A percentile compares a stretch with the other conserved stretches of the same genome.
Conservation (phyloP, 2,888 invertebrate genomes). For the Troides helena region DNA sequence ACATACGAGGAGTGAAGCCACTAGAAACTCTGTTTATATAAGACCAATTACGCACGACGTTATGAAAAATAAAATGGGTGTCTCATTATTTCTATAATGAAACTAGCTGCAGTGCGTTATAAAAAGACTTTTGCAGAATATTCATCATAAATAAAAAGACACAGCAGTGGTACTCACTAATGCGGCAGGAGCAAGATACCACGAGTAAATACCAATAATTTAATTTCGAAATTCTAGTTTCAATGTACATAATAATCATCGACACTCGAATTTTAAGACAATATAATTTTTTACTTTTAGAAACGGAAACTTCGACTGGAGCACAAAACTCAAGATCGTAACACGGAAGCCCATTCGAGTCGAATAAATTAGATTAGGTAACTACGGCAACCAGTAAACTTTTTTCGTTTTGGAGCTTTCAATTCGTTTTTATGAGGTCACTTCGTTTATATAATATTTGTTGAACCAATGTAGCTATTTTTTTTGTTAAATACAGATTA, state of each 20-base stretch:
- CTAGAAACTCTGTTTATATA: not conserved
- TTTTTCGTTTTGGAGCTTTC: not conserved
- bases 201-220: too few relatives aligned
- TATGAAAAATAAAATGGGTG: not conserved
- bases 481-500: not conserved
- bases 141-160: not conserved
- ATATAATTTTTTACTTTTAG: not conserved
- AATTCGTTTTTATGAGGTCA: not conserved
- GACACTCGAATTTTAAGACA: not conserved
- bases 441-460: not conserved
- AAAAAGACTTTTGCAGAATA: not conserved
- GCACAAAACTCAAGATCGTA: conserved; percentile 3
- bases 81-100: too few relatives aligned
- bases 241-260: not conserved
- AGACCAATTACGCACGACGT: not conserved
- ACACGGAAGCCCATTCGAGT: not conserved
- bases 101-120: not conserved
- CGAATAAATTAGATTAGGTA: conserved; percentile 14
- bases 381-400: not conserved
- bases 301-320: not conserved
- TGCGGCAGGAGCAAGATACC: too few relatives aligned
- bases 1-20: not conserved
- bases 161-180: not conserved
- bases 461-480: not conserved
- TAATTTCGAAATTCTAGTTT: not conserved